Percentiles rank a stretch among this genome's conserved stretches.
phyloP scores from a whole-genome alignment of 2,888 invertebrate species.

The Microchrysa polita region DNA sequence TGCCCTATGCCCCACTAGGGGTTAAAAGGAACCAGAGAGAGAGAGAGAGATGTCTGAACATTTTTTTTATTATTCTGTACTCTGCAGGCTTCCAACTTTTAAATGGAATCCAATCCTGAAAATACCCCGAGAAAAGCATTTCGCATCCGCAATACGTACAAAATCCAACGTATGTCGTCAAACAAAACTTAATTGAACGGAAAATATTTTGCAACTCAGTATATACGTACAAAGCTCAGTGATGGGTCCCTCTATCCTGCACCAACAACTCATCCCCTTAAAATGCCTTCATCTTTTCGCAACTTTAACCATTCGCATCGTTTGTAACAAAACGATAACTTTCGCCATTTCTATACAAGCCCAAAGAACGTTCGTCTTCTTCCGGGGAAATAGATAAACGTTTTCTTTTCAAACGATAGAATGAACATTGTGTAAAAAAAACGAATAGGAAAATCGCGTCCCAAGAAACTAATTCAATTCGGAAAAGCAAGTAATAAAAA shows the following conservation, averaged over 20 bases:
- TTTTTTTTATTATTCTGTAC: too few species aligned
- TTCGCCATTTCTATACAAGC: conserved; percentile 18
- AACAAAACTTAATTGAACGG: conserved; percentile 11
- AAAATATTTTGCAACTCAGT: conserved; percentile 21
- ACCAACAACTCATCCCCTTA: not conserved
- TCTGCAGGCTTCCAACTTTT: too few species aligned
- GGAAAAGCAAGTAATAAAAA: conserved; percentile 33
- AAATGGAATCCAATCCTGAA: too few species aligned
- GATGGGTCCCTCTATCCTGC: not conserved
- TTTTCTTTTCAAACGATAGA: conserved; percentile 43
- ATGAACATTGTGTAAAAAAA: conserved; percentile 10
- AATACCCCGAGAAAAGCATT: too few species aligned
- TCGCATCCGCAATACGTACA: not conserved
- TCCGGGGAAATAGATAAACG: conserved; percentile 44
- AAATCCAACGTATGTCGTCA: not conserved
- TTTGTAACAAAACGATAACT: conserved; percentile 27
- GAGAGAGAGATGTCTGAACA: too few species aligned
- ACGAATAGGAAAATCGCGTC: conserved; percentile 37
- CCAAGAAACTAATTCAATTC: conserved; percentile 49
- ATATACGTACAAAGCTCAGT: too few species aligned
- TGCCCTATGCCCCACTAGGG: too few species aligned
- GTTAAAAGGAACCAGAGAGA: too few species aligned
- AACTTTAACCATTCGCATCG: conserved; percentile 10
- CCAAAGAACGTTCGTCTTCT: conserved; percentile 28
- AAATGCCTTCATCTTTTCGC: not conserved